A percentile compares a stretch with the other conserved stretches of the same genome.
phyloP scores from a whole-genome alignment of 2,113 vertebrate genomes.

The Origma solitaria region DNA sequence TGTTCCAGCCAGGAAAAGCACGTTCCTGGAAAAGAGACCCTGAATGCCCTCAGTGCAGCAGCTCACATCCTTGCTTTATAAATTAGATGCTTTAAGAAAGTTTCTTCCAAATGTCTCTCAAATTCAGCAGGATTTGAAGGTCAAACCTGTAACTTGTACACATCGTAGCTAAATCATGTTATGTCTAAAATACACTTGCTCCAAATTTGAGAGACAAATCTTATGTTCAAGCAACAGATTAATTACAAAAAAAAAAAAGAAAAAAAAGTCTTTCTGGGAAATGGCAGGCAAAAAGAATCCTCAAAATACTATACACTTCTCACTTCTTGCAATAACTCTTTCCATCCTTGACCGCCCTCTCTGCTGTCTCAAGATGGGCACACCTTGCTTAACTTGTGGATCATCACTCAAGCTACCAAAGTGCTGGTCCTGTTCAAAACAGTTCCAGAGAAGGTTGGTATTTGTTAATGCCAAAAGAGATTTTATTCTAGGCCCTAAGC shows the following conservation, averaged over 20 bases:
- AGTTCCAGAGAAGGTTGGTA: constrained; percentile 70
- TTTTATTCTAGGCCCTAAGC: neutral
- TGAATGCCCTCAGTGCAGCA: neutral
- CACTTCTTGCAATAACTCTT: neutral
- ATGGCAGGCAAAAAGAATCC: neutral
- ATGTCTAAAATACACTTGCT: neutral
- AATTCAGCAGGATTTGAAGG: neutral
- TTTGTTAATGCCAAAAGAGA: neutral
- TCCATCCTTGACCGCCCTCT: neutral
- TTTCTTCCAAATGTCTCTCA: neutral
- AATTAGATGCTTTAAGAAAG: neutral
- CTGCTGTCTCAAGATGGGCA: constrained; percentile 69
- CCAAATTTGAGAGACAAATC: neutral
- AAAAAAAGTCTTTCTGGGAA: neutral
- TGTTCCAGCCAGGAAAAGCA: neutral
- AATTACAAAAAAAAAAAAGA: neutral
- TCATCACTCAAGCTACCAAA: constrained; percentile 70
- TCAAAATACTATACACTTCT: neutral
- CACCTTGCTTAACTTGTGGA: constrained; percentile 73
- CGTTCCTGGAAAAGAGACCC: neutral
- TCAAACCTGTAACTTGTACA: neutral
- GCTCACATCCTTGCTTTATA: neutral
- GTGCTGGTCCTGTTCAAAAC: constrained; percentile 73
- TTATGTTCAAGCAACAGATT: neutral
- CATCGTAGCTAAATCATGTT: neutral